Base-by-base conservation (phyloP, 35 echinoderm and acorn worm species). In the Eucidaris tribuloides region DNA sequence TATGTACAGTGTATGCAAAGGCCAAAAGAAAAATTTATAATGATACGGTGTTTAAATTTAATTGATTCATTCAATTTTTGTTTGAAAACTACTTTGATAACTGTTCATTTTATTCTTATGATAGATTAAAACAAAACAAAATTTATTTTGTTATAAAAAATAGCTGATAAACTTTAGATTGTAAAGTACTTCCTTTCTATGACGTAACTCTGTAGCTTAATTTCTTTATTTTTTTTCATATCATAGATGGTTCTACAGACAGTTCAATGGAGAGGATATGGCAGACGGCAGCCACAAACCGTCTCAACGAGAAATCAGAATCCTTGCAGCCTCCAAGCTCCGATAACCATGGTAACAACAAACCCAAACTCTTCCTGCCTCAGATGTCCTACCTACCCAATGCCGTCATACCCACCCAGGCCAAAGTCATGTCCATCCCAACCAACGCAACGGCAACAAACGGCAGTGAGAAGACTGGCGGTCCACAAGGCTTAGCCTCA, bases 341-440 rank as follows among this genome's bases (percentile, higher is more conserved):
- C n/a, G 68, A 36, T 74, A n/a, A 44, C 68, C 34, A 43, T 17
- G 28, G 68, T 27, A 38, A 74, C 9, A 55, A 48, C 22, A 79
- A 43, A 45, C 54, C 48, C 24, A 83, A 83, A 65, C 80, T 65
- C 27, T 40, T 59, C 42, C 40, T 83, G 59, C 55, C 37, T 3
- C 68, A 74, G 41, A 74, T 74, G 68, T 74, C 68, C 44, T 40
- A 74, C 25, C 33, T 88, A 42, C 85, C 85, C 23, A 81, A 88
- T 52, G 85, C 85, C 19, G 55, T 88, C 24, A 88, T 88, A 30
- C 31, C 76, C 24, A 80, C 85, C 42, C 78, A 33, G 19, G 54
- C 85, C 22, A 28, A 33, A 14, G 41, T 77, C 20, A 44, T 38
- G 38, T 62, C 85, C 6, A 81, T 88, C 19, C 61, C 58, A 37